Conservation (phyloP, 2,113 vertebrate genomes). For the Marcusenius ussheri region DNA sequence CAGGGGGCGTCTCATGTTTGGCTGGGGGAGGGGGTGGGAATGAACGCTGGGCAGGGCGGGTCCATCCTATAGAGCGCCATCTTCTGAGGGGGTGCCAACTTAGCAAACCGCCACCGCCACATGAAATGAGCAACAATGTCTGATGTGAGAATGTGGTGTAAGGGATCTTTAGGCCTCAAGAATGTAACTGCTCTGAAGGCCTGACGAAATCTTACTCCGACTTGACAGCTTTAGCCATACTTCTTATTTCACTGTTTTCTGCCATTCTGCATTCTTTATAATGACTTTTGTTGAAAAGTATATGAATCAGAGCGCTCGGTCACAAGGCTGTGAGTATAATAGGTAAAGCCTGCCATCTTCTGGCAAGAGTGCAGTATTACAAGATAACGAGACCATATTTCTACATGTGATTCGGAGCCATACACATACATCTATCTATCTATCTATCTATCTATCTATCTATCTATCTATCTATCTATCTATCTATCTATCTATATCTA, state of each 20-base stretch:
- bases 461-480: conserved; percentile 3
- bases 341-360: conserved; percentile 42
- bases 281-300: background rate
- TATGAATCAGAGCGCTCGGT: background rate
- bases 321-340: background rate
- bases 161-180: background rate
- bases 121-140: background rate
- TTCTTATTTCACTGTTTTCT: background rate
- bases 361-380: conserved; percentile 37
- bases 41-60: background rate
- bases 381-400: background rate
- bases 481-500: conserved; percentile 3
- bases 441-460: conserved; percentile 14
- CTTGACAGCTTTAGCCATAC: background rate
- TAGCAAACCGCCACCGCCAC: background rate
- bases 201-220: background rate
- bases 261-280: background rate
- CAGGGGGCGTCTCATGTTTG: background rate
- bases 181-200: background rate
- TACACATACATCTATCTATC: background rate
- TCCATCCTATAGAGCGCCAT: background rate
- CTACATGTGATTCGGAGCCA: background rate
- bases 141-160: background rate
- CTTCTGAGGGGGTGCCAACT: background rate
- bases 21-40: background rate